phyloP scores from a whole-genome alignment of 2,888 invertebrate species.

The Calliscelio sp. region DNA sequence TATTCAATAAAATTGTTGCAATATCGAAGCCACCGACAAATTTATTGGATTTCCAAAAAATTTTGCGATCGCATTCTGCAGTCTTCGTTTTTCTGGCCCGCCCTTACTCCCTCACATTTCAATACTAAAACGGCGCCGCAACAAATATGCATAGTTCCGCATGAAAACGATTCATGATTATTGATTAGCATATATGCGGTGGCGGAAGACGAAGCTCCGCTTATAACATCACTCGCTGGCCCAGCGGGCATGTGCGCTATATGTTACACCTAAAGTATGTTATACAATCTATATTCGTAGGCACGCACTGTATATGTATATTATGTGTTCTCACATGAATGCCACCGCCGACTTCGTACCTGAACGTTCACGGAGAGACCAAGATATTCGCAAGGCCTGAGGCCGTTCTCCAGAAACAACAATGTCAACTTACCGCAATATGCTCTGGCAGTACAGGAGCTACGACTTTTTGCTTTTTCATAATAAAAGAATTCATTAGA shows the following conservation, averaged over 20 bases:
- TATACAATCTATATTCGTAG: conserved; percentile 74
- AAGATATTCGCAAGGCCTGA: conserved; percentile 83
- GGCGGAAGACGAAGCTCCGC: conserved; percentile 78
- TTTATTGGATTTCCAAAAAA: conserved; percentile 67
- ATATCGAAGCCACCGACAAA: conserved; percentile 51
- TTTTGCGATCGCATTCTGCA: conserved; percentile 52
- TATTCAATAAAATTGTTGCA: conserved; percentile 52
- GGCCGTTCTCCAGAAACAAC: conserved; percentile 84
- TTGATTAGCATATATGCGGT: conserved; percentile 80
- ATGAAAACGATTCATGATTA: conserved; percentile 82
- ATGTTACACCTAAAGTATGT: conserved; percentile 73
- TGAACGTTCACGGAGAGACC: conserved; percentile 72
- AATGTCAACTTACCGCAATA: conserved; percentile 84
- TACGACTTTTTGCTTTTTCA: conserved; percentile 80
- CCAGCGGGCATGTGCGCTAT: conserved; percentile 75
- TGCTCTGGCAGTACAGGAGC: conserved; percentile 80
- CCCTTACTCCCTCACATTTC: conserved; percentile 35
- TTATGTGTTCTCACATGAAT: conserved; percentile 70
- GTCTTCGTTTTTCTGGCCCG: conserved; percentile 25
- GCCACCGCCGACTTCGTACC: conserved; percentile 73
- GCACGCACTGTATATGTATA: conserved; percentile 68
- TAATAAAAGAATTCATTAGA: conserved; percentile 18
- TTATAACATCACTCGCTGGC: conserved; percentile 73
- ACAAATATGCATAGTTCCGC: conserved; percentile 79
- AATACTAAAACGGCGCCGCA: conserved; percentile 79